Percentiles rank a stretch among this genome's conserved stretches.
phyloP scores from a whole-genome alignment of 2,797 vertebrate species.

The Paramormyrops hopkinsi region DNA sequence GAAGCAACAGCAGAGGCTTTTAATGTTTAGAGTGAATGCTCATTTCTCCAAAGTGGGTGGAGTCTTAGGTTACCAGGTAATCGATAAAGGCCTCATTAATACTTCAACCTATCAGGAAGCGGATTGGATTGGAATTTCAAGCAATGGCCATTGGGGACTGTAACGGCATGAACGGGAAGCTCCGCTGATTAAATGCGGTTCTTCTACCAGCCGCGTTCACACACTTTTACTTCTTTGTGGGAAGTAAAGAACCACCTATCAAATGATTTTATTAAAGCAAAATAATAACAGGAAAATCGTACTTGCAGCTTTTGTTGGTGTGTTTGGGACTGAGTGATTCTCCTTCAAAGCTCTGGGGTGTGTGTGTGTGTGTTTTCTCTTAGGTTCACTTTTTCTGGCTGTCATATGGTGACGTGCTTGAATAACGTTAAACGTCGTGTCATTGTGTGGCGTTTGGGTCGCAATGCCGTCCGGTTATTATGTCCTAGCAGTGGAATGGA shows the following conservation, averaged over 20 bases:
- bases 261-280: not conserved
- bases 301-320: not conserved
- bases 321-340: not conserved
- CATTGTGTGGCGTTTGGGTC: not conserved
- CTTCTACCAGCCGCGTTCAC: not conserved
- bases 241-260: not conserved
- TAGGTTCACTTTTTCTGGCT: not conserved
- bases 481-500: not conserved
- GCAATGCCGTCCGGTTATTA: not conserved
- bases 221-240: not conserved
- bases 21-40: constrained; percentile 2
- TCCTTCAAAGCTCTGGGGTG: not conserved
- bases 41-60: not conserved
- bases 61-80: not conserved
- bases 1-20: constrained; percentile 5
- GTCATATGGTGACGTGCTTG: not conserved
- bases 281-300: not conserved
- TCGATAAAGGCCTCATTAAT: not conserved
- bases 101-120: not conserved
- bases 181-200: not conserved
- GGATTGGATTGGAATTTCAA: not conserved
- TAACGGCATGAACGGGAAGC: not conserved
- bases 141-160: not conserved
- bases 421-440: not conserved
- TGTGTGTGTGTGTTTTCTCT: not conserved